These are phyloP conservation scores for Helogale parvula DNA, from an alignment of 2,113 vertebrate species.

Conservation along the genomic window DNA sequence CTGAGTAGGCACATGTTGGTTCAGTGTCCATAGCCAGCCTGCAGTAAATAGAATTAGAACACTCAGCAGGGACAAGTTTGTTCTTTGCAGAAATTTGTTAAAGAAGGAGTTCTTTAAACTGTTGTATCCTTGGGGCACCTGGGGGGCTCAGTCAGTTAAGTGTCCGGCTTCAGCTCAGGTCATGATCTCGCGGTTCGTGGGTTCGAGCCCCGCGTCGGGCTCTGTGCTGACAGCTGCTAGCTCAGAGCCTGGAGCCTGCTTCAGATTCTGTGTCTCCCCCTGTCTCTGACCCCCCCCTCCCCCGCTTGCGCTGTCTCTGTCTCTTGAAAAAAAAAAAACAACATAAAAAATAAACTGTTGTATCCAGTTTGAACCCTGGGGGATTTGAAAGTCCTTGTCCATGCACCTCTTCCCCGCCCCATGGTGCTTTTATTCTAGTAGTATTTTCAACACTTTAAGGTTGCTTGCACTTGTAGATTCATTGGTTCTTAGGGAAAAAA, in stretches of 20 bases:
- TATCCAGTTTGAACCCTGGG: background rate
- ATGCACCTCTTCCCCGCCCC: background rate
- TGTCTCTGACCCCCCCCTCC: too few species aligned
- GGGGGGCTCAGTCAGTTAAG: too few species aligned
- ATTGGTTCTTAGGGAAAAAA: background rate
- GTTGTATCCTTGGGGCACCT: background rate
- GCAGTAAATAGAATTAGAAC: background rate
- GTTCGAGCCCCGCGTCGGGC: too few species aligned
- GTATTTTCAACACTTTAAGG: background rate
- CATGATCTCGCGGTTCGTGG: too few species aligned
- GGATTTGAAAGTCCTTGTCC: background rate
- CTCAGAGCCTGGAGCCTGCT: too few species aligned
- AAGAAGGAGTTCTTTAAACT: background rate
- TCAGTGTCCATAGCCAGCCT: background rate
- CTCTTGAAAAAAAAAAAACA: too few species aligned
- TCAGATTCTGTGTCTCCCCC: too few species aligned
- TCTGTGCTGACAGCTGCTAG: too few species aligned
- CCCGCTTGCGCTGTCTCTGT: too few species aligned
- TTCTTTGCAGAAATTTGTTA: background rate
- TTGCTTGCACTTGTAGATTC: background rate
- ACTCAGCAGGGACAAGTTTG: background rate
- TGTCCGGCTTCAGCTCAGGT: too few species aligned
- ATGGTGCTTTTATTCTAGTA: background rate
- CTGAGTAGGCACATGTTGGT: background rate
- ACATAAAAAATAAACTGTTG: background rate